These are phyloP conservation scores for Drusus annulatus DNA, from an alignment of 1,140 invertebrate genomes.

Conservation along the genomic window DNA sequence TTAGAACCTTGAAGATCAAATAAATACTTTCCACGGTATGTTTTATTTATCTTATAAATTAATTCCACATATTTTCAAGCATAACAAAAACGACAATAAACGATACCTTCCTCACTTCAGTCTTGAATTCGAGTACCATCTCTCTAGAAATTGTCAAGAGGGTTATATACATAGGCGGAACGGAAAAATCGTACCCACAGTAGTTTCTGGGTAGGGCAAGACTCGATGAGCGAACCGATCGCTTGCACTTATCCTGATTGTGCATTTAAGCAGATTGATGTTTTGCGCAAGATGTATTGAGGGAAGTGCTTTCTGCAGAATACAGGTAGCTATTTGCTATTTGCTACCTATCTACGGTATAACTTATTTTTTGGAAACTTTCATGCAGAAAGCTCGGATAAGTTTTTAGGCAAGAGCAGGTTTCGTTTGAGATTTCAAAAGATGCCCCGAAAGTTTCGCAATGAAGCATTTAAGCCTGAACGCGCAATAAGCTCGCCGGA, in stretches of 20 bases:
- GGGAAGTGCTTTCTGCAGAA: conserved; percentile 50
- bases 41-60: too few species aligned
- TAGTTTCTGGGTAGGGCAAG: neutral
- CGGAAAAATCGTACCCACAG: neutral
- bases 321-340: conserved; percentile 43
- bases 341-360: neutral
- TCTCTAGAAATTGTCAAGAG: conserved; percentile 25
- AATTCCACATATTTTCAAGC: too few species aligned
- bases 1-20: too few species aligned
- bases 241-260: conserved; percentile 58
- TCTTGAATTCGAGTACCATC: too few species aligned
- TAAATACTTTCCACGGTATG: too few species aligned
- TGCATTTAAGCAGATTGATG: conserved; percentile 59
- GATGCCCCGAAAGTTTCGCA: conserved; percentile 49
- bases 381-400: conserved; percentile 40
- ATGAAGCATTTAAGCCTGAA: conserved; percentile 52
- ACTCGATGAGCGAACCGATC: conserved; percentile 44
- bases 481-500: conserved; percentile 36
- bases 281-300: conserved; percentile 50
- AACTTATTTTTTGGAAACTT: conserved; percentile 47
- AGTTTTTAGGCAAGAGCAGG: conserved; percentile 44
- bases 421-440: conserved; percentile 57
- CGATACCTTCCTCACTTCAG: too few species aligned
- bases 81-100: too few species aligned
- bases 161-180: neutral